These are phyloP conservation scores for Spinus pinus DNA, from an alignment of 2,797 vertebrate species.

Conservation along the genomic window DNA sequence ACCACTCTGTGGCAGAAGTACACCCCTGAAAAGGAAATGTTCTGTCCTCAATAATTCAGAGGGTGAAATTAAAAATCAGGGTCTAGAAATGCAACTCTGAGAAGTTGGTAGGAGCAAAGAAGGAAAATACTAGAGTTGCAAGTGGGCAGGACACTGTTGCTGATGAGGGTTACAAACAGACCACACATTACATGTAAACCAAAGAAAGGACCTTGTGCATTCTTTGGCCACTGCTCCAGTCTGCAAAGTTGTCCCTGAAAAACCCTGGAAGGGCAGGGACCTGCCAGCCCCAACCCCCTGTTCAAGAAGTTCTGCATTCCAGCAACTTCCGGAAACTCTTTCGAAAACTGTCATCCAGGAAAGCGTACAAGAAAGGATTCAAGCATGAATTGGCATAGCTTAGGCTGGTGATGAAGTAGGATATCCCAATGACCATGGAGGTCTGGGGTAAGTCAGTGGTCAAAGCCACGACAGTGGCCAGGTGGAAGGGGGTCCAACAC, in stretches of 20 bases:
- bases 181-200: rapidly evolving
- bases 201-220: not conserved
- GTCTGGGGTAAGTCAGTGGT: slow-evolving; percentile 85
- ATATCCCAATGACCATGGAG: slow-evolving; percentile 82
- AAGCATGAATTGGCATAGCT: slow-evolving; percentile 89
- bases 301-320: slow-evolving; percentile 77
- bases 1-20: not conserved
- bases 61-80: not conserved
- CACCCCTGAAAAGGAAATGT: not conserved
- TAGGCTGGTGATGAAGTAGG: slow-evolving; percentile 87
- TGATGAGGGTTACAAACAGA: not conserved
- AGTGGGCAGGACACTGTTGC: not conserved
- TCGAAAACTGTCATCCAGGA: slow-evolving; percentile 86
- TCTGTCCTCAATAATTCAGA: not conserved
- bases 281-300: rapidly evolving
- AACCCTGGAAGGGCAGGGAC: not conserved
- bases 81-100: not conserved
- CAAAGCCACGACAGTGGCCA: slow-evolving; percentile 86
- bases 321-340: slow-evolving; percentile 83
- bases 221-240: not conserved
- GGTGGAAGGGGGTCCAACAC: slow-evolving; percentile 88
- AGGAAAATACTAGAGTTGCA: not conserved
- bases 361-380: slow-evolving; percentile 86
- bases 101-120: not conserved
- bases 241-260: not conserved